Evolutionary conservation across 2,113 vertebrate species (phyloP), one percentile per base, ranked within the genome.

Genomic region (Cinclus mexicanus): DNA sequence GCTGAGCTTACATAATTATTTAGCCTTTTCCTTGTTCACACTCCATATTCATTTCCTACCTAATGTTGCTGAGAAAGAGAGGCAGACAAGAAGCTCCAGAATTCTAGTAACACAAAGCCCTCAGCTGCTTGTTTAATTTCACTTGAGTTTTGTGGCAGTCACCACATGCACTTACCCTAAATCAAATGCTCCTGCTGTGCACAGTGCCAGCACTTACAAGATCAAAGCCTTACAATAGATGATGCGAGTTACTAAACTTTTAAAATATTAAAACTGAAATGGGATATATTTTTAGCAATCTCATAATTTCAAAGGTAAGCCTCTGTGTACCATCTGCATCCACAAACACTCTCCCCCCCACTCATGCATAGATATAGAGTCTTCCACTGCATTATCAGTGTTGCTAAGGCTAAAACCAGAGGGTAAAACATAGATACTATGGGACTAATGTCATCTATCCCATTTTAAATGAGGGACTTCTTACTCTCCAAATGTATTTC

Each of bases 161-260:
- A 92, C 92, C 3, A 2, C 84, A 74, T 70, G 93, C 85, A 81
- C 82, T 93, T 95, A 82, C 26, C 84, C 84, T 90, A 90, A 91
- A 95, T 94, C 90, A 94, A 95, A 94, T 83, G 82, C 41, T 94
- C 95, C 94, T 89, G 93, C 93, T 96, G 94, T 96, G 94, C 94
- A 86, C 90, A 94, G 87, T 86, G 90, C 84, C 93, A 93, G 79
- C 60, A 92, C 85, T 94, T 95, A 88, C 26, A 86, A 93, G 82
- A 96, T 95, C 93, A 97, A 97, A 95, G 89, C 55, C 42, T 83
- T 83, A 88, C 59, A 92, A 92, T n/a, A 90, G 68, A 93, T 81
- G 64, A 93, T 88, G 85, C 0, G 2, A 77, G 87, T 93, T 93
- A 79, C 71, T 83, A 94, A 94, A 95, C 63, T 94, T 92, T 84